Evolutionary conservation across 2,888 invertebrate genomes (phyloP).

Genomic region (Encarsia formosa): DNA sequence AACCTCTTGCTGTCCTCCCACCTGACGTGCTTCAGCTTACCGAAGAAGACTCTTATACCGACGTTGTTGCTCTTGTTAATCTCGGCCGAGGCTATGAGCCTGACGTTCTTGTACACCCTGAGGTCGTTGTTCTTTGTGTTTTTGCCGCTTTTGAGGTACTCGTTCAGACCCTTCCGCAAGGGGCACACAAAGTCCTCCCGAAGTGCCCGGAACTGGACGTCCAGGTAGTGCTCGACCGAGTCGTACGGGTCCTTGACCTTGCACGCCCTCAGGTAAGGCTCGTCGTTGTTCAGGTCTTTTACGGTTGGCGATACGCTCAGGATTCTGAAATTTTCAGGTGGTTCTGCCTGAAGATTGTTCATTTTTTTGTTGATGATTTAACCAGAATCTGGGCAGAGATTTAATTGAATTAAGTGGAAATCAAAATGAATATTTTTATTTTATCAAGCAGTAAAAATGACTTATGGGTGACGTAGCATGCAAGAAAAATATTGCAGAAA

Average conservation of each 20-base stretch:
- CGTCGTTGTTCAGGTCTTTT: background rate
- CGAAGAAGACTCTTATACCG: background rate
- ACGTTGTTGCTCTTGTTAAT: background rate
- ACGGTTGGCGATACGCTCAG: slow-evolving; percentile 2
- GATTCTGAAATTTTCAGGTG: slow-evolving; percentile 4
- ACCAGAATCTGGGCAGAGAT: too few species aligned
- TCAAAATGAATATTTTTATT: too few species aligned
- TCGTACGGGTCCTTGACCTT: slow-evolving; percentile 7
- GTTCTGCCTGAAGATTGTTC: slow-evolving; percentile 1
- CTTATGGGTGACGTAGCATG: too few species aligned
- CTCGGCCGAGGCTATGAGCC: background rate
- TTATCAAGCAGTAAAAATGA: too few species aligned
- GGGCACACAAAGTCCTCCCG: slow-evolving; percentile 13
- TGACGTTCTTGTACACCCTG: background rate
- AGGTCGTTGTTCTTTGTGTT: background rate
- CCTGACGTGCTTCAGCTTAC: background rate
- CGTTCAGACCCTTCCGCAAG: slow-evolving; percentile 3
- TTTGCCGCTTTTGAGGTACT: background rate
- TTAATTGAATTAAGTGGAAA: too few species aligned
- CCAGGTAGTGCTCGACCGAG: slow-evolving; percentile 14
- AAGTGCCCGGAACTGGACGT: slow-evolving; percentile 10
- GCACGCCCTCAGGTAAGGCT: slow-evolving; percentile 1
- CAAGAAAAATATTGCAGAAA: too few species aligned
- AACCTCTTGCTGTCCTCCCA: background rate
- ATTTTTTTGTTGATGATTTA: background rate